Evolutionary conservation across 2,113 vertebrate species (phyloP).

Genomic region (Uria aalge): DNA sequence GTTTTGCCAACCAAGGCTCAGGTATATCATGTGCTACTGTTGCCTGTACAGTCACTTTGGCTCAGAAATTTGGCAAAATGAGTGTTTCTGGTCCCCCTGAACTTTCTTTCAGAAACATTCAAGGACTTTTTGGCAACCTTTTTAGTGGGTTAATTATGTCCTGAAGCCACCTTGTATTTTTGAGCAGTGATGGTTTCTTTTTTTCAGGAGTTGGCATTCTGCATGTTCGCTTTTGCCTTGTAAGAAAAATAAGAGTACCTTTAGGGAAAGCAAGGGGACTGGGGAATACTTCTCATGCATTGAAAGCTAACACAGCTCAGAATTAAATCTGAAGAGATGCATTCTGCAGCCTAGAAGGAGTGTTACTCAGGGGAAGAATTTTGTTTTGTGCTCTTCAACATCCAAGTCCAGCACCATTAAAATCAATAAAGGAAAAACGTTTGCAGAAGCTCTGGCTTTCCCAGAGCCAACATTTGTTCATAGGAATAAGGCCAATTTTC

Average conservation of each 20-base stretch:
- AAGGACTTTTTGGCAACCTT: neutral
- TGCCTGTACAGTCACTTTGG: neutral
- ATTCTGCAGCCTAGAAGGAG: neutral
- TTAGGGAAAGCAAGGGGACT: neutral
- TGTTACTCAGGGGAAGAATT: neutral
- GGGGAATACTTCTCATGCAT: neutral
- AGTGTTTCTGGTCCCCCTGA: neutral
- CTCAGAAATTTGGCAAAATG: neutral
- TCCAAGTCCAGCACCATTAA: neutral
- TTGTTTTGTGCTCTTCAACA: neutral
- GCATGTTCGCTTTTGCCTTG: neutral
- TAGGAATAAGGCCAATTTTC: neutral
- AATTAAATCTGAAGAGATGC: neutral
- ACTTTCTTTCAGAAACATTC: neutral
- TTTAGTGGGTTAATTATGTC: neutral
- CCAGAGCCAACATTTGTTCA: neutral
- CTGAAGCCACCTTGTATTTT: neutral
- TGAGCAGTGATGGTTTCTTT: neutral
- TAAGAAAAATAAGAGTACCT: neutral
- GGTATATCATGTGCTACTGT: neutral
- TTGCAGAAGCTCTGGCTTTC: neutral
- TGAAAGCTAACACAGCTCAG: neutral
- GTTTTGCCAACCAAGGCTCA: neutral
- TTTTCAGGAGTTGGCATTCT: neutral
- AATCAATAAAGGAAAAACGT: neutral